A percentile compares a stretch with the other conserved stretches of the same genome.
Conservation (phyloP, 1,140 invertebrate species). For the Drosophila ogumai region DNA sequence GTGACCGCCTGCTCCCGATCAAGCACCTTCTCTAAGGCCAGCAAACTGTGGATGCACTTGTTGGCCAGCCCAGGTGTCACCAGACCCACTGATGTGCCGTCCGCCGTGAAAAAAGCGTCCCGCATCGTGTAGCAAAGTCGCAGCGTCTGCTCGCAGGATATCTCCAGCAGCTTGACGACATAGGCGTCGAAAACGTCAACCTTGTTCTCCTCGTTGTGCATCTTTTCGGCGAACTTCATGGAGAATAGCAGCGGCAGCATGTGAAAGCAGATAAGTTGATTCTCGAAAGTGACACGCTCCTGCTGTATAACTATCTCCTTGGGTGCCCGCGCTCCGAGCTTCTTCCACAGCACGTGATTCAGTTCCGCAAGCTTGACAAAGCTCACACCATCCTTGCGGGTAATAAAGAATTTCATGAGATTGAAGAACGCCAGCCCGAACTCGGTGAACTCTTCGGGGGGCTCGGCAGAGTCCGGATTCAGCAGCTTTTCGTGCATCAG, state of each 20-base stretch:
- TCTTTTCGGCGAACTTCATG: conserved; percentile 80
- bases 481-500: conserved; percentile 73
- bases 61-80: conserved; percentile 87
- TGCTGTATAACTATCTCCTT: conserved; percentile 80
- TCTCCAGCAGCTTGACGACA: conserved; percentile 87
- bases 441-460: conserved; percentile 69
- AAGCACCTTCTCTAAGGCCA: conserved; percentile 86
- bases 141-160: conserved; percentile 87
- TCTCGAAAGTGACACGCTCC: conserved; percentile 84
- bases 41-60: conserved; percentile 88
- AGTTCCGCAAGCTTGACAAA: conserved; percentile 84
- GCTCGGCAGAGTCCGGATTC: conserved; percentile 54
- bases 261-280: conserved; percentile 87
- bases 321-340: conserved; percentile 65
- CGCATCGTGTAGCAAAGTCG: conserved; percentile 87
- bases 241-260: conserved; percentile 87
- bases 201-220: conserved; percentile 68
- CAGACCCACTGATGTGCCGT: conserved; percentile 61
- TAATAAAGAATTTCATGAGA: conserved; percentile 86
- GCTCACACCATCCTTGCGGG: conserved; percentile 64
- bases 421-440: conserved; percentile 85
- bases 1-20: conserved; percentile 88
- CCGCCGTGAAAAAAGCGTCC: conserved; percentile 63
- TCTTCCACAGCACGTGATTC: conserved; percentile 82
- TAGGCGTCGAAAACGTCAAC: conserved; percentile 87